These are phyloP conservation scores for Anarhynchus alexandrinus DNA, from an alignment of 2,113 vertebrate species.

Conservation along the genomic window DNA sequence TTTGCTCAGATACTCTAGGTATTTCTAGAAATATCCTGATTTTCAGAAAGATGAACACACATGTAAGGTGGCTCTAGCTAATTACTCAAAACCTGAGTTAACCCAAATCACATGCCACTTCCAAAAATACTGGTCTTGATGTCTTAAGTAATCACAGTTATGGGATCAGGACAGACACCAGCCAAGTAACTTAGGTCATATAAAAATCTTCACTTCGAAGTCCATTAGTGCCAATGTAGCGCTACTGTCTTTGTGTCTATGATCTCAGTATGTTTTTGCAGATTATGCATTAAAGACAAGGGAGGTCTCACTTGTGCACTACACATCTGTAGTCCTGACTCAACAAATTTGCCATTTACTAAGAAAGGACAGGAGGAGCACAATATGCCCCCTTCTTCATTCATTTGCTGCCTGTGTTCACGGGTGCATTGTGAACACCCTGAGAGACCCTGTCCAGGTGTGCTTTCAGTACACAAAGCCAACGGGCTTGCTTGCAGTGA, in stretches of 20 bases:
- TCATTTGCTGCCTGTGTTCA: neutral
- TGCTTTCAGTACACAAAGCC: neutral
- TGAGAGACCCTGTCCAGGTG: neutral
- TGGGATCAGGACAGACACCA: neutral
- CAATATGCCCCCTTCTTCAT: neutral
- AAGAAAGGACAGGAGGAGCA: neutral
- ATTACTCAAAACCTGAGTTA: neutral
- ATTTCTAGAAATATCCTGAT: neutral
- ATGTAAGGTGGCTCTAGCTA: neutral
- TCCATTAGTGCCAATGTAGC: neutral
- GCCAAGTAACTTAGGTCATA: neutral
- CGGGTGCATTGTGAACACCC: neutral
- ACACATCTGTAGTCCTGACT: neutral
- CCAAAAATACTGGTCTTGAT: neutral
- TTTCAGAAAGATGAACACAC: neutral
- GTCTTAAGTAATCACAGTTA: neutral
- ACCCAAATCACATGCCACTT: neutral
- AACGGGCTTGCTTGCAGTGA: neutral
- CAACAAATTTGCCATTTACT: neutral
- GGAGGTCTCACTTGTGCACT: neutral
- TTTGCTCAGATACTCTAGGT: neutral
- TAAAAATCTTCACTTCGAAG: neutral
- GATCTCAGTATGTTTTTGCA: neutral
- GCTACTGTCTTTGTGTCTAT: neutral
- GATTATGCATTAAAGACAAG: neutral